phyloP scores from a whole-genome alignment of 1,140 invertebrate genomes.

The Acyrthosiphon pisum region DNA sequence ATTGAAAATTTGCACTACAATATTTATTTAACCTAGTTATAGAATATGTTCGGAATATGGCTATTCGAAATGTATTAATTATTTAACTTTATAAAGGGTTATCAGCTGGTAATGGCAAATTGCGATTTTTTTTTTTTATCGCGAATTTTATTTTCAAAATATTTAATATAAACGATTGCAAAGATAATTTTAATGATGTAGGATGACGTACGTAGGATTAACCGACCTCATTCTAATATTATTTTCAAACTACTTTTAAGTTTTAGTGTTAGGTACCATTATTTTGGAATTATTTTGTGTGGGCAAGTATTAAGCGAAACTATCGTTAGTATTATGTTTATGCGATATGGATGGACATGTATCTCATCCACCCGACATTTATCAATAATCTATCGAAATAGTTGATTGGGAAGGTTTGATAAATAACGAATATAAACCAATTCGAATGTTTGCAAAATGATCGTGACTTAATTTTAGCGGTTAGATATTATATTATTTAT shows the following conservation, averaged over 20 bases:
- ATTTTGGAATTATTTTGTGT: neutral
- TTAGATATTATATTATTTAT: neutral
- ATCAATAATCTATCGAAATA: neutral
- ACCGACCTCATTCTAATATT: neutral
- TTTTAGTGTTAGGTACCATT: neutral
- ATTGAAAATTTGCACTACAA: neutral
- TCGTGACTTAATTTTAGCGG: neutral
- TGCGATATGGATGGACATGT: neutral
- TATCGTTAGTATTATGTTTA: neutral
- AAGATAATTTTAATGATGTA: neutral
- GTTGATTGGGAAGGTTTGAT: neutral
- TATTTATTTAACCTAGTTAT: conserved; percentile 20
- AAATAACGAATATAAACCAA: neutral
- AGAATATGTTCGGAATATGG: neutral
- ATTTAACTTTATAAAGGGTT: neutral
- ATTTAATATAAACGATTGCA: neutral
- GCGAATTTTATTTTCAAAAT: conserved; percentile 14
- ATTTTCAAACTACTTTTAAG: neutral
- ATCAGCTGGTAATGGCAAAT: neutral
- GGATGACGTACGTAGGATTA: neutral
- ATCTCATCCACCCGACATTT: neutral
- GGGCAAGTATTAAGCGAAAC: neutral
- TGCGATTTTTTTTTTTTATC: conserved; percentile 10
- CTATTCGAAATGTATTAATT: neutral
- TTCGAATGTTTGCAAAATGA: neutral